Evolutionary conservation across 2,113 vertebrate species (phyloP).

Genomic region (Mesocricetus auratus): DNA sequence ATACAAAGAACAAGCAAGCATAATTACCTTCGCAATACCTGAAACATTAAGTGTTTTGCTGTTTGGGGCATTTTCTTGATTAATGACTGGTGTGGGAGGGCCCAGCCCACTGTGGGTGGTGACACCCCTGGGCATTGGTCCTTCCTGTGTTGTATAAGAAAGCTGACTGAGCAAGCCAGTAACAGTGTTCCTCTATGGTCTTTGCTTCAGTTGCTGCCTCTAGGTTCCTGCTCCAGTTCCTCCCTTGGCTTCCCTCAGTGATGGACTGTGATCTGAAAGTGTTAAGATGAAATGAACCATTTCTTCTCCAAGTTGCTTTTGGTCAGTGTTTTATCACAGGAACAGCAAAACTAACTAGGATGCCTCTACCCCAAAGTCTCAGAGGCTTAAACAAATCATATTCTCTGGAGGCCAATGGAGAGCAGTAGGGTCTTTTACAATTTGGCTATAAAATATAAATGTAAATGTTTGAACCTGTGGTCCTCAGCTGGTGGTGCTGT

Average conservation of each 20-base stretch:
- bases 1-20: no score
- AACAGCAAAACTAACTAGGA: background rate
- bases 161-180: background rate
- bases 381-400: background rate
- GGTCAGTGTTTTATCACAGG: background rate
- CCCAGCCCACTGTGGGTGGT: background rate
- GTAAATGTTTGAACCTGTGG: background rate
- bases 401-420: accelerated
- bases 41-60: no score
- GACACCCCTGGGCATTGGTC: background rate
- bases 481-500: background rate
- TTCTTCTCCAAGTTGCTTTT: background rate
- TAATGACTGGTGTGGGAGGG: background rate
- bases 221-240: background rate
- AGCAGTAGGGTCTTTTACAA: no score
- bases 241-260: background rate
- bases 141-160: background rate
- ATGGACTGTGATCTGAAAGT: background rate
- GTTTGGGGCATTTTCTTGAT: background rate
- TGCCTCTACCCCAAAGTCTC: background rate
- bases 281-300: background rate
- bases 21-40: no score
- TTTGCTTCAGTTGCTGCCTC: background rate
- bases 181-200: background rate
- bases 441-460: background rate